Evolutionary conservation across 2,797 vertebrate species (phyloP).

Genomic region (Peromyscus eremicus): DNA sequence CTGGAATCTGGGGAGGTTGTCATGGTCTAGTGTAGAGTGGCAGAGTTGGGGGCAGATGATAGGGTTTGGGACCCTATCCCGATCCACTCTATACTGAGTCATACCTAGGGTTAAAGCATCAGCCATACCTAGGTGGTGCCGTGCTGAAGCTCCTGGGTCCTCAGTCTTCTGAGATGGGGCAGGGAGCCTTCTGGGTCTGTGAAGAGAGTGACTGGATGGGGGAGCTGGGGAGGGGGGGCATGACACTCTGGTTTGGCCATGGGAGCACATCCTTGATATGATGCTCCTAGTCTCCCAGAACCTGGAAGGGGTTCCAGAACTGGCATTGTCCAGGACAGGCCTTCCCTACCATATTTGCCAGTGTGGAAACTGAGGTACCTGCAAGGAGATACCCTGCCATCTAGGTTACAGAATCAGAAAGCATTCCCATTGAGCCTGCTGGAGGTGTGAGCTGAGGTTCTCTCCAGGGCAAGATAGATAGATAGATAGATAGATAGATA

Average conservation of each 20-base stretch:
- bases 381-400: neutral
- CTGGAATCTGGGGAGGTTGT: neutral
- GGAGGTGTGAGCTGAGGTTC: neutral
- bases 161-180: neutral
- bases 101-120: neutral
- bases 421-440: neutral
- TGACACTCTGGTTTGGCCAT: neutral
- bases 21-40: neutral
- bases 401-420: neutral
- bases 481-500: too few species aligned
- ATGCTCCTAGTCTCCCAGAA: neutral
- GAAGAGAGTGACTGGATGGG: neutral
- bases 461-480: too few species aligned
- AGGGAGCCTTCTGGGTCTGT: neutral
- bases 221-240: neutral
- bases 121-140: neutral
- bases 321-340: neutral
- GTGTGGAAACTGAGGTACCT: neutral
- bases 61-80: neutral
- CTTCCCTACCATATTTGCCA: neutral
- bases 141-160: neutral
- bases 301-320: neutral
- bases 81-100: neutral
- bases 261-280: neutral
- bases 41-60: neutral